Conservation (phyloP, 2,888 invertebrate species). For the Synergus umbraculus region DNA sequence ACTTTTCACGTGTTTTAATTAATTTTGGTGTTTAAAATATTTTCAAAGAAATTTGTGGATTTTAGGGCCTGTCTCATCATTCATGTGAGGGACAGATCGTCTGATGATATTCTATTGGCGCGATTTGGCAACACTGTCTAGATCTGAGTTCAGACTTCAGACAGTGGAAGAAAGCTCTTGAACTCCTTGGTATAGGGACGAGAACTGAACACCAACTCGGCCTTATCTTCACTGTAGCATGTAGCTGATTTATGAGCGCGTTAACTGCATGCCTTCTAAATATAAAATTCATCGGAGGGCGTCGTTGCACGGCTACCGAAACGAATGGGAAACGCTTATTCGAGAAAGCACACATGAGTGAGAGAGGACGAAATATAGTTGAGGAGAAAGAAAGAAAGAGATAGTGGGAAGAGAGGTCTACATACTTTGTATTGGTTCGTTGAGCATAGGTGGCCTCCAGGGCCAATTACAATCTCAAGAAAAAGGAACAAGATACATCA, state of each 20-base stretch:
- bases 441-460: conserved; percentile 38
- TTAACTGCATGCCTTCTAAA: conserved; percentile 49
- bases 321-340: conserved; percentile 33
- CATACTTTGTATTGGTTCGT: conserved; percentile 41
- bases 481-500: conserved; percentile 35
- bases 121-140: conserved; percentile 39
- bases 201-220: conserved; percentile 28
- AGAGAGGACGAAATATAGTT: background rate
- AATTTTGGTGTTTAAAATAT: background rate
- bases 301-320: conserved; percentile 39
- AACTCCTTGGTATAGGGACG: conserved; percentile 16
- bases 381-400: conserved; percentile 22
- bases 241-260: conserved; percentile 49
- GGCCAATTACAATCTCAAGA: conserved; percentile 39
- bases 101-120: conserved; percentile 26
- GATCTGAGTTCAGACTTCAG: conserved; percentile 32
- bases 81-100: conserved; percentile 1
- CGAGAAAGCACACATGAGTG: conserved; percentile 23
- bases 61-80: background rate
- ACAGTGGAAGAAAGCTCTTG: conserved; percentile 38
- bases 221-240: conserved; percentile 40
- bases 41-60: background rate
- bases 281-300: conserved; percentile 47
- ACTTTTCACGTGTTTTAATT: background rate
- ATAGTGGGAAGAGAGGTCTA: background rate